Evolutionary conservation across 1,140 invertebrate genomes (phyloP), one percentile per base, ranked within the genome.

Genomic region (Ceratina japonica): DNA sequence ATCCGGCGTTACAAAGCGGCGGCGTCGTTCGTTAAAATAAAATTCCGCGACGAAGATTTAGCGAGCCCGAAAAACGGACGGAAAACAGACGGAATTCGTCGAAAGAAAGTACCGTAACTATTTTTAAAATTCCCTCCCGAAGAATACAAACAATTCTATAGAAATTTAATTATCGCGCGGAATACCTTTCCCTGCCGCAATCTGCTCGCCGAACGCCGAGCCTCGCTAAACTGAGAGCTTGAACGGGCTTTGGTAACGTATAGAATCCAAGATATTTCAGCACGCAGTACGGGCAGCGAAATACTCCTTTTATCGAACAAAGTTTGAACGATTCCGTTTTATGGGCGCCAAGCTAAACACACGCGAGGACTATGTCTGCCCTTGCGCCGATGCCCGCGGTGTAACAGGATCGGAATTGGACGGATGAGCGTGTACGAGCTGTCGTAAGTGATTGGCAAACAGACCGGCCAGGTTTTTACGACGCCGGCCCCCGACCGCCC

Each of bases 291-390:
- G 54, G 49, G 27, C 49, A 56, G 61, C 68, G 65, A 61, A 85
- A 78, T 80, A 75, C 77, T 78, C 79, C 85, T 89, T 90, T 90
- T 90, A 90, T 91, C 84, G 87, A 59, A 82, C 82, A 87, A 91
- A 91, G 86, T 91, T 91, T 84, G 79, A 86, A 82, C 87, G 81
- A 91, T 91, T 91, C 83, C 84, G 83, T 91, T 91, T 91, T 91
- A 91, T 89, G 87, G 84, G 75, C 74, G 77, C 68, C 82, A 68
- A 82, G 84, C 88, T 88, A 90, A 90, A 91, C 90, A 89, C 89
- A 80, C 77, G 80, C 80, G 82, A 86, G 80, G 82, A 86, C 84
- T 86, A 85, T 72, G 84, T 87, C 80, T 75, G 79, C 75, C 82
- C 71, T 68, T 82, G 75, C 82, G 81, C 77, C 82, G 59, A 44